Evolutionary conservation across 2,888 invertebrate species (phyloP), one percentile per base, ranked within the genome.

Genomic region (Seladonia tumulorum): DNA sequence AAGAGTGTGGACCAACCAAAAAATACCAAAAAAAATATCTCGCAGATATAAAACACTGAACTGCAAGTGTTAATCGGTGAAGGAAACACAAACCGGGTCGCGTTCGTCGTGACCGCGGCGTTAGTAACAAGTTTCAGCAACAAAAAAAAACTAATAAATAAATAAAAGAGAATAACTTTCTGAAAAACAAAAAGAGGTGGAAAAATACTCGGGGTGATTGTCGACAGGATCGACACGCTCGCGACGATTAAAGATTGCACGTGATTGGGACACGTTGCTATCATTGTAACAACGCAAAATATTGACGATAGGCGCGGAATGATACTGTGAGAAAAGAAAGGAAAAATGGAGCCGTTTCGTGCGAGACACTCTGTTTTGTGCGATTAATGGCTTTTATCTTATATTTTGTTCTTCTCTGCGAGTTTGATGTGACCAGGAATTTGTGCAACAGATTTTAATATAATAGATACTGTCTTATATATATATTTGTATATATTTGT

Each of bases 71-170:
- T 68, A 78, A 70, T 76, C 7, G 25, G 53, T 35, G 7, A 22
- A 57, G 49, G 39, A 49, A 68, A 39, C 45, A 57, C 66, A 83
- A 75, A 77, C 60, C 68, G 45, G 22, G 53, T 72, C 76, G 45
- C 29, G 57, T 66, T 39, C 16, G 45, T 35, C 39, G 29, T 49
- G 60, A 75, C 57, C 53, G 42, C 73, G 66, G 35, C 49, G 77
- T 85, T 85, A 86, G 86, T 86, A 60, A 70, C 75, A 79, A 76
- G 76, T 70, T 68, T 79, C 76, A 86, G 81, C 81, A 79, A 85
- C 70, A 73, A 73, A 49, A 68, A 47, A 47, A 83, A 66, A 42
- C 45, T n/a, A 74, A 60, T n/a, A 66, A 29, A 25, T 14, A 75
- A 35, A 66, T 66, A 68, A 68, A 77, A 70, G 14, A 77, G 49